Evolutionary conservation across 2,888 invertebrate species (phyloP).

Genomic region (Oligia fasciuncula): DNA sequence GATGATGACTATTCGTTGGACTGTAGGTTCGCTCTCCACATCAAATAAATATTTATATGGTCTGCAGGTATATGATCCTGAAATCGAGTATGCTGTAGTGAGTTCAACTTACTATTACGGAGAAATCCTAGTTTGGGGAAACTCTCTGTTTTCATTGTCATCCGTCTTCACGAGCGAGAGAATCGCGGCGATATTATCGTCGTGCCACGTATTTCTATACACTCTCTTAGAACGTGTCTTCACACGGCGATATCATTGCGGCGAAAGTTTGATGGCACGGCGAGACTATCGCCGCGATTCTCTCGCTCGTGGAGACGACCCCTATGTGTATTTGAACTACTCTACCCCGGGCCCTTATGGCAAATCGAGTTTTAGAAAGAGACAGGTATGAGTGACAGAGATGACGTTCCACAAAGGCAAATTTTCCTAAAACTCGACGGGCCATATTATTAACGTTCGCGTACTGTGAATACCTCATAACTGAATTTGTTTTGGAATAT

Average conservation of each 20-base stretch:
- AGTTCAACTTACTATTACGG: constrained; percentile 26
- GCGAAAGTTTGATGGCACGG: no score
- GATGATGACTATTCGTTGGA: neutral
- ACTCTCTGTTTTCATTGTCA: neutral
- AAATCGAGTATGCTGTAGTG: constrained; percentile 34
- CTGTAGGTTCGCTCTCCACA: neutral
- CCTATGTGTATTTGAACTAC: neutral
- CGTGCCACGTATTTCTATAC: no score
- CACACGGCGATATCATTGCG: no score
- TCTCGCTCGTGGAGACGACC: no score
- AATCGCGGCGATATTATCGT: no score
- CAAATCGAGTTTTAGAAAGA: neutral
- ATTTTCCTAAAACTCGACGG: neutral
- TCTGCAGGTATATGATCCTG: constrained; percentile 47
- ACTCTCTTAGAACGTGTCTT: no score
- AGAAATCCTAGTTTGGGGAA: constrained; percentile 9
- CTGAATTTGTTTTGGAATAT: neutral
- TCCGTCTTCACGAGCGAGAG: neutral
- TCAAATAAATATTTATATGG: constrained; percentile 24
- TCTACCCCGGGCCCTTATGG: neutral
- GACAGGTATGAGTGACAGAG: neutral
- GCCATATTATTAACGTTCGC: neutral
- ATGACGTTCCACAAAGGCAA: neutral
- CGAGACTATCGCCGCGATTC: no score
- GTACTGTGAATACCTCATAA: neutral